phyloP scores from a whole-genome alignment of 2,888 invertebrate genomes.

The Drosophila ezoana region DNA sequence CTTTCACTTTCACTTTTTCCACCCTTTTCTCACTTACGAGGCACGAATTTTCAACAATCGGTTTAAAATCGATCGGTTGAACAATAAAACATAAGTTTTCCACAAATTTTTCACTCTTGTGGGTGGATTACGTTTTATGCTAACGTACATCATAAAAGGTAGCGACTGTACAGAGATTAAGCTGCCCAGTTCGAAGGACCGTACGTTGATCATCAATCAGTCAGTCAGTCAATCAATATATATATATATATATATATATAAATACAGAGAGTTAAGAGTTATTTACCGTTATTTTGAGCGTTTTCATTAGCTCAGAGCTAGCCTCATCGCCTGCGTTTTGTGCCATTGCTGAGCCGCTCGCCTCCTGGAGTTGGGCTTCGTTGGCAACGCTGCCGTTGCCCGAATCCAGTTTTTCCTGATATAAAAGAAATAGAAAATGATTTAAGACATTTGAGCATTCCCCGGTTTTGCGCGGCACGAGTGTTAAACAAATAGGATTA shows the following conservation, averaged over 20 bases:
- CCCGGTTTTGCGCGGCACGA: too few relatives aligned
- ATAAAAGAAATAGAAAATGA: neutral
- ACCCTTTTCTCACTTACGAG: too few relatives aligned
- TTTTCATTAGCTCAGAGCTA: conserved; percentile 31
- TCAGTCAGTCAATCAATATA: neutral
- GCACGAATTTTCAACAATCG: too few relatives aligned
- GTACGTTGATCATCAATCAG: neutral
- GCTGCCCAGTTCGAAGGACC: too few relatives aligned
- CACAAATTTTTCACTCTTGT: too few relatives aligned
- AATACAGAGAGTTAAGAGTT: neutral
- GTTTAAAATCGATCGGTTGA: too few relatives aligned
- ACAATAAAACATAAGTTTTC: too few relatives aligned
- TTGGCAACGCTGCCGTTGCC: neutral
- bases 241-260: neutral
- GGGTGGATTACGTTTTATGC: too few relatives aligned
- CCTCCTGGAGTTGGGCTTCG: neutral
- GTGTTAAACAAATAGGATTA: too few relatives aligned
- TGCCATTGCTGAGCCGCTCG: neutral
- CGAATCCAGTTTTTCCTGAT: conserved; percentile 13
- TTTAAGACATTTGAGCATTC: neutral
- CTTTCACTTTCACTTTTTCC: too few relatives aligned
- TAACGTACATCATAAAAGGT: too few relatives aligned
- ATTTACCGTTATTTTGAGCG: conserved; percentile 45
- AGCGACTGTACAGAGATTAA: too few relatives aligned
- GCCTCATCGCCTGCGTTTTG: conserved; percentile 10